Evolutionary conservation across 2,113 vertebrate genomes (phyloP), one percentile per base, ranked within the genome.

Genomic region (Cebidichthys violaceus): DNA sequence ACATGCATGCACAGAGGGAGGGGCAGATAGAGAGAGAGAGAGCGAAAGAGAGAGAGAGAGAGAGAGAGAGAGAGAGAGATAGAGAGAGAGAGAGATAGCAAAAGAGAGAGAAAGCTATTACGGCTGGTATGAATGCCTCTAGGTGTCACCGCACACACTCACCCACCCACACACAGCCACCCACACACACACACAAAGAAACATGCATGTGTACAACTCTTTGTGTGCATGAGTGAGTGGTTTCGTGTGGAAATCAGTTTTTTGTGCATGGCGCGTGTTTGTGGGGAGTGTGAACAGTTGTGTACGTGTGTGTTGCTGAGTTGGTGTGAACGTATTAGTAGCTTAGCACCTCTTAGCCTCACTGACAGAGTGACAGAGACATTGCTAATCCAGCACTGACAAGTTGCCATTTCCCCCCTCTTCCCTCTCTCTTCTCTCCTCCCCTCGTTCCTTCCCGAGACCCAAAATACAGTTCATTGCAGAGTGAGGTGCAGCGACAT

Each of bases 311-410:
- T 31, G 54, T 79, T 59, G 73, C 57, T 68, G 74, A 86, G 70
- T 84, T 65, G 55, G 75, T 82, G 81, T 82, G 75, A 87, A 86
- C 65, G n/a, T 50, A 90, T 91, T 89, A 90, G 84, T 87, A 90
- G 88, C 90, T 92, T 83, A 89, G 85, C 90, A 84, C 86, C 72
- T 85, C 73, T 92, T 90, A 90, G 92, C 87, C 86, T 71, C 9
- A 9, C 82, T 90, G 90, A 91, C 90, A 87, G 83, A 81, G 67
- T 89, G 91, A 92, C 92, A 92, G 86, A 90, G 88, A 90, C 91
- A 85, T 86, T 73, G 77, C 82, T 93, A 93, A 93, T 93, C 91
- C 89, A 82, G 70, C 80, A 52, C 68, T 88, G 91, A 94, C 88
- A 93, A 80, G 75, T 81, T 91, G 85, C 78, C 86, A 85, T 89